A percentile compares a stretch with the other conserved stretches of the same genome.
These are phyloP conservation scores for Drosophila sordidapex DNA, from an alignment of 2,888 invertebrate species.

Conservation along the genomic window DNA sequence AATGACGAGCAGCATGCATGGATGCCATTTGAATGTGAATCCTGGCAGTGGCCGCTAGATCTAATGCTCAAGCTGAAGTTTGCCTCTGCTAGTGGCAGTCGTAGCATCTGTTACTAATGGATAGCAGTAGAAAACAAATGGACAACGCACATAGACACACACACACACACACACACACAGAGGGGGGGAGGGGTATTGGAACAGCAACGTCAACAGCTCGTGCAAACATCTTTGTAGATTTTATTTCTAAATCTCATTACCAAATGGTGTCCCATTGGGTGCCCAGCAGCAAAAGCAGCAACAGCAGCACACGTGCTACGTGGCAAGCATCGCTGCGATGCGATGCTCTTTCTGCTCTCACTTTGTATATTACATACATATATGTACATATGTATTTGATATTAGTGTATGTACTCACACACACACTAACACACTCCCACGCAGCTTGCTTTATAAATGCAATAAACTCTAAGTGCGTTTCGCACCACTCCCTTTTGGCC, in stretches of 20 bases:
- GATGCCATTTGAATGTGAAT: slow-evolving; percentile 75
- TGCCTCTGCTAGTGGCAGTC: slow-evolving; percentile 67
- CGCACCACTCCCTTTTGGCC: background rate
- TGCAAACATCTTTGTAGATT: slow-evolving; percentile 81
- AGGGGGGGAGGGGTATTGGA: slow-evolving; percentile 13
- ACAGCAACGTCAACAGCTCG: slow-evolving; percentile 73
- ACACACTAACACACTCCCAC: background rate
- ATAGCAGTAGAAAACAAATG: slow-evolving; percentile 80
- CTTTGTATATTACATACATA: background rate
- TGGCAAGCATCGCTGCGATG: slow-evolving; percentile 12
- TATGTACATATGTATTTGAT: slow-evolving; percentile 6
- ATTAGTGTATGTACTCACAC: slow-evolving; percentile 20
- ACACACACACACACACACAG: slow-evolving; percentile 5
- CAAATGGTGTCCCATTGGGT: slow-evolving; percentile 77
- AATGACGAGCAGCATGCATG: slow-evolving; percentile 59
- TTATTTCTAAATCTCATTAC: slow-evolving; percentile 80
- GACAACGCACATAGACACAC: slow-evolving; percentile 71
- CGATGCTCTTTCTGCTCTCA: background rate
- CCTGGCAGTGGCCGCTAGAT: slow-evolving; percentile 7
- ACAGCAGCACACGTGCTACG: slow-evolving; percentile 41
- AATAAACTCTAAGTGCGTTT: slow-evolving; percentile 78
- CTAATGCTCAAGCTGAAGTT: slow-evolving; percentile 17
- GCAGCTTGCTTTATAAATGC: slow-evolving; percentile 62
- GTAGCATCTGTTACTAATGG: slow-evolving; percentile 78
- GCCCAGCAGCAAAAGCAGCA: slow-evolving; percentile 20